Evolutionary conservation across 2,888 invertebrate species (phyloP).

Genomic region (Nasonia oneida): DNA sequence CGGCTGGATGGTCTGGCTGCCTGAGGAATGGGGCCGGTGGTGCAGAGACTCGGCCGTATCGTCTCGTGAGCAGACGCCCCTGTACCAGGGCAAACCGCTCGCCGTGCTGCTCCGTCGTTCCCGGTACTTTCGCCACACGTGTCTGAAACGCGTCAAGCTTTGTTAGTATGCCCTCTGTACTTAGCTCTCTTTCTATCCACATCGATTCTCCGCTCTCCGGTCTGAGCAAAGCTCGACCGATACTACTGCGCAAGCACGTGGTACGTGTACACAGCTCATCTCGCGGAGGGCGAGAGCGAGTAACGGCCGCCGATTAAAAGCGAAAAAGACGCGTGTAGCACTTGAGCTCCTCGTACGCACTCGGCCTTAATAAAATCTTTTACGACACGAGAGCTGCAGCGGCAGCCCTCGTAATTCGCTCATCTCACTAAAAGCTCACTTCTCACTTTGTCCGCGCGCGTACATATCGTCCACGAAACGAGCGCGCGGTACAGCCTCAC

Average conservation of each 20-base stretch:
- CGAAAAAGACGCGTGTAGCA: conserved; percentile 2
- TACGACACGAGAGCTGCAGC: conserved; percentile 11
- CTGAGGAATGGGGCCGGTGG: conserved; percentile 72
- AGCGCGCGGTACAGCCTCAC: background rate
- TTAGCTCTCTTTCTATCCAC: no score
- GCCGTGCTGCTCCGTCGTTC: conserved; percentile 78
- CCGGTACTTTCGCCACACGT: conserved; percentile 81
- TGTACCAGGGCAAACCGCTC: conserved; percentile 75
- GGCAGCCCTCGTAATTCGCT: conserved; percentile 61
- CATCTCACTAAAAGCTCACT: conserved; percentile 65
- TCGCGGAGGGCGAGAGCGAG: background rate
- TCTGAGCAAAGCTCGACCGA: conserved; percentile 9
- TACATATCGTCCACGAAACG: conserved; percentile 1
- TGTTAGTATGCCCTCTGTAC: background rate
- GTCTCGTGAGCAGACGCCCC: conserved; percentile 73
- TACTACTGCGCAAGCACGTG: background rate
- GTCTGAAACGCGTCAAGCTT: conserved; percentile 75
- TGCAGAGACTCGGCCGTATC: conserved; percentile 74
- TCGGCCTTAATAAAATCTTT: conserved; percentile 64
- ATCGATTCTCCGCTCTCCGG: background rate
- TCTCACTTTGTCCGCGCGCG: conserved; percentile 59
- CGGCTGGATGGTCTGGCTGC: conserved; percentile 68
- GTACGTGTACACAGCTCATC: background rate
- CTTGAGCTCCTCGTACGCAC: background rate
- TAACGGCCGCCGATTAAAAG: conserved; percentile 13